Evolutionary conservation across 2,888 invertebrate species (phyloP).

Genomic region (Dioctria linearis): DNA sequence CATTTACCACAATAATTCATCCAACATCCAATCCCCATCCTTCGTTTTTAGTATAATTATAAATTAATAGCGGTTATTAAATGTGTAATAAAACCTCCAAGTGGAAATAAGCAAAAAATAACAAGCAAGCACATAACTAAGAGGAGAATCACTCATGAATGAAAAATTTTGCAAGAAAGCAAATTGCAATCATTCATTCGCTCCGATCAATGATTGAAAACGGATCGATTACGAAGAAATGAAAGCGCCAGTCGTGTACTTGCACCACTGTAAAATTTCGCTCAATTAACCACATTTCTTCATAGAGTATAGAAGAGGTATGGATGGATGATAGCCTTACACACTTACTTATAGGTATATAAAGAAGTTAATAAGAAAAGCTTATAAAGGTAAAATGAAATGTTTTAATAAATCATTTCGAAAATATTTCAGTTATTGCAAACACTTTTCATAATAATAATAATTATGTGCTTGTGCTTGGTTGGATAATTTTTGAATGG

Average conservation of each 20-base stretch:
- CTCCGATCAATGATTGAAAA: constrained; percentile 36
- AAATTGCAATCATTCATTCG: constrained; percentile 45
- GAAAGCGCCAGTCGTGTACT: constrained; percentile 4
- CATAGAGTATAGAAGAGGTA: background rate
- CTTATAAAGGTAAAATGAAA: background rate
- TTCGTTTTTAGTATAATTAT: background rate
- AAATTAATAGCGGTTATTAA: background rate
- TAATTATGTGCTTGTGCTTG: too few species aligned
- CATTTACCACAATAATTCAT: too few species aligned
- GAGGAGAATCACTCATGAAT: background rate
- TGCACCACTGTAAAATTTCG: constrained; percentile 10
- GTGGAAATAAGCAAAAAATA: background rate
- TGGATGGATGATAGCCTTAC: too few species aligned
- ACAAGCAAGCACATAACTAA: too few species aligned
- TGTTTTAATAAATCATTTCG: background rate
- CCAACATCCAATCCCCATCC: background rate
- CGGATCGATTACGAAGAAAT: constrained; percentile 47
- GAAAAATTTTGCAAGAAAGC: constrained; percentile 29
- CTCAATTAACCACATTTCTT: constrained; percentile 45
- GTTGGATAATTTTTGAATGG: too few species aligned
- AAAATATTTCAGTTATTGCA: background rate
- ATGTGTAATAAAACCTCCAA: background rate
- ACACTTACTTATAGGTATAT: too few species aligned
- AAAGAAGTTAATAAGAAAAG: too few species aligned
- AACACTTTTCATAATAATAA: background rate